These are phyloP conservation scores for Cyclina sinensis DNA, from an alignment of 1,140 invertebrate species.

Conservation along the genomic window DNA sequence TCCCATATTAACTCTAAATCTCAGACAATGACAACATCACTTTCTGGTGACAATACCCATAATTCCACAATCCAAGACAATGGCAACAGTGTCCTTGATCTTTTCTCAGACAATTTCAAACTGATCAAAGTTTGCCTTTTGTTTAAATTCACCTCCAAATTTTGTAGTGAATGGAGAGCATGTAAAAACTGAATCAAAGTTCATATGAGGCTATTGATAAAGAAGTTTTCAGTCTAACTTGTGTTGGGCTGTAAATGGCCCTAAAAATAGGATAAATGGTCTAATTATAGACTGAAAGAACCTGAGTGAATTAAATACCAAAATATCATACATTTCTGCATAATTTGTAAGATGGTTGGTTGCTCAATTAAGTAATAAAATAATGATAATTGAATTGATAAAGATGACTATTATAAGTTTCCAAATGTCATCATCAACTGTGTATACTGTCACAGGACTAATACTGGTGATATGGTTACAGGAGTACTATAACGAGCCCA, in stretches of 20 bases:
- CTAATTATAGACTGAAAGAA: no score
- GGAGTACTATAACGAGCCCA: no score
- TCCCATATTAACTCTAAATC: slow-evolving; percentile 36
- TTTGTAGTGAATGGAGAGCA: background rate
- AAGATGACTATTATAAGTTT: no score
- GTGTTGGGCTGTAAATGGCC: background rate
- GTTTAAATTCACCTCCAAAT: slow-evolving; percentile 14
- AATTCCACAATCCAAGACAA: slow-evolving; percentile 41
- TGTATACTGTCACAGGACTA: no score
- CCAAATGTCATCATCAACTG: no score
- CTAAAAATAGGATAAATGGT: background rate
- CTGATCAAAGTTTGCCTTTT: slow-evolving; percentile 25
- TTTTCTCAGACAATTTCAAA: slow-evolving; percentile 47
- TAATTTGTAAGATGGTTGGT: no score
- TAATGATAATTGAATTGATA: no score
- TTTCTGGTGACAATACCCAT: slow-evolving; percentile 61
- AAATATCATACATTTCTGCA: no score
- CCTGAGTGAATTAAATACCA: no score
- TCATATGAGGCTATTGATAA: background rate
- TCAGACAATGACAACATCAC: slow-evolving; percentile 37
- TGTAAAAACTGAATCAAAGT: background rate
- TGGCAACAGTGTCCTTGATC: slow-evolving; percentile 51
- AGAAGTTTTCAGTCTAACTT: background rate
- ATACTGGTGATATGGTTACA: no score
- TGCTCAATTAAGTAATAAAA: no score